Conservation (phyloP, 1,140 invertebrate species). For the Hirudo medicinalis region DNA sequence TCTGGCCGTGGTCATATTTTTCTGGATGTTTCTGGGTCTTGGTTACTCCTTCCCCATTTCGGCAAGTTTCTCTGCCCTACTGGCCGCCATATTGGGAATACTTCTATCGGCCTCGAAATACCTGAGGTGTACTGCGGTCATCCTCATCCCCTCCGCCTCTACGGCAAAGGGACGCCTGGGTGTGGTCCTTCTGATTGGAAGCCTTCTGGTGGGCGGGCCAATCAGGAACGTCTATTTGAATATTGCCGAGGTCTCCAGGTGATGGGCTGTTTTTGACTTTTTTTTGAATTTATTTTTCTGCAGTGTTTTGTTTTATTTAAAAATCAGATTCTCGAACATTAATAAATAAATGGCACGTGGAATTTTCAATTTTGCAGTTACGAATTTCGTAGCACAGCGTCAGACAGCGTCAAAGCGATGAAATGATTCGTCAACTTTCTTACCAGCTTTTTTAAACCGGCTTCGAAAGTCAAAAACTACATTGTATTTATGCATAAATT, state of each 20-base stretch:
- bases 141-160: slow-evolving; percentile 20
- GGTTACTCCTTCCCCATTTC: slow-evolving; percentile 20
- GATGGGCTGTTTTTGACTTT: not conserved
- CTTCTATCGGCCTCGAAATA: slow-evolving; percentile 16
- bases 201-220: slow-evolving; percentile 21
- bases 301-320: not conserved
- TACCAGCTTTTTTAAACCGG: no score
- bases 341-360: no score
- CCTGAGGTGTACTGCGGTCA: slow-evolving; percentile 17
- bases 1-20: slow-evolving; percentile 18
- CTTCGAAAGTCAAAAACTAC: no score
- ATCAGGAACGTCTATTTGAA: slow-evolving; percentile 21
- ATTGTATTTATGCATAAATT: no score
- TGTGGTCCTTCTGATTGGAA: slow-evolving; percentile 17
- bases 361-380: no score
- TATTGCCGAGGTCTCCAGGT: slow-evolving; percentile 20
- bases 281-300: slow-evolving; percentile 10
- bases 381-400: no score
- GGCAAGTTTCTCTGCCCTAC: not conserved
- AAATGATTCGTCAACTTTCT: no score
- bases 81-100: slow-evolving; percentile 13
- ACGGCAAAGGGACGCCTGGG: slow-evolving; percentile 19
- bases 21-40: slow-evolving; percentile 20
- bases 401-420: no score
- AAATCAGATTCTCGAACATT: not conserved